phyloP scores from a whole-genome alignment of 2,797 vertebrate species.

The Pteropus rufus region DNA sequence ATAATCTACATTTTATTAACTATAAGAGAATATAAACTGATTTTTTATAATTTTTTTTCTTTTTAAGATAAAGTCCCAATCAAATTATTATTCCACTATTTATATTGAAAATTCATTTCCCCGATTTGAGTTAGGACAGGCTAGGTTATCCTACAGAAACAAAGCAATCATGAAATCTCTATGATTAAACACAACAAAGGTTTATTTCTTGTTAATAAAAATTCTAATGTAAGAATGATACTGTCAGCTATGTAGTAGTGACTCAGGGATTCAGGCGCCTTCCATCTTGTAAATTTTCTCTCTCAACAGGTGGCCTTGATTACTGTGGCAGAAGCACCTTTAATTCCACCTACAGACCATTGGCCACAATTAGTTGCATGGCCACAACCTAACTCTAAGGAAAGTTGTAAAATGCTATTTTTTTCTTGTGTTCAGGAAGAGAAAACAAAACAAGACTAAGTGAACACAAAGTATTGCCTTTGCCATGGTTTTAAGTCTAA shows the following conservation, averaged over 20 bases:
- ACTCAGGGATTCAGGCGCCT: neutral
- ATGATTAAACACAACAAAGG: neutral
- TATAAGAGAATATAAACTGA: neutral
- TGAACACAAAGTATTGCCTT: neutral
- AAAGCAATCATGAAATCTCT: neutral
- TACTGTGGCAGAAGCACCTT: neutral
- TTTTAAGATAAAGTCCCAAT: neutral
- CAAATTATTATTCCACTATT: neutral
- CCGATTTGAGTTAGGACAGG: neutral
- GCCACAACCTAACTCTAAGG: neutral
- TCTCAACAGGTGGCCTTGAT: neutral
- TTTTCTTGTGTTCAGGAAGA: neutral
- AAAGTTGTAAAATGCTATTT: neutral
- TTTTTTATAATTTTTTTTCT: constrained; percentile 15
- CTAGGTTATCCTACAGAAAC: neutral
- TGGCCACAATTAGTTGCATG: neutral
- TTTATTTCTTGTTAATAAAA: neutral
- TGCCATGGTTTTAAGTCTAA: neutral
- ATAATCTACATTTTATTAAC: neutral
- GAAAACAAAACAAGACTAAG: neutral
- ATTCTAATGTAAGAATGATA: neutral
- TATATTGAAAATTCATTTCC: neutral
- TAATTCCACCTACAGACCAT: neutral
- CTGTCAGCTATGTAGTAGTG: neutral
- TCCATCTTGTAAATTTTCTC: neutral